phyloP scores from a whole-genome alignment of 2,797 vertebrate genomes.

The Tadarida brasiliensis region DNA sequence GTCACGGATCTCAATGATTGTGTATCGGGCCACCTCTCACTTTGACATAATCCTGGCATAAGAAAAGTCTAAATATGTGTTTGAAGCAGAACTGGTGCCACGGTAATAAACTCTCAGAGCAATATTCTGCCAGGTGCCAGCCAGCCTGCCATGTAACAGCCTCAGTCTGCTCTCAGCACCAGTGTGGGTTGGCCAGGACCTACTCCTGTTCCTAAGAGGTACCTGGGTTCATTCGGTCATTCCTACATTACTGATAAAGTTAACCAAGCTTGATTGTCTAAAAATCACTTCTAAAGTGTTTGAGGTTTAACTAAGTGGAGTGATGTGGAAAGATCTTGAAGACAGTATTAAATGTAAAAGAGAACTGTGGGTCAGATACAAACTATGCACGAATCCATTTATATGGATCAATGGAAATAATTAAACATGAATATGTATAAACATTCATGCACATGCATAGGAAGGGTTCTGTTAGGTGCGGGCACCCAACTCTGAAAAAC shows the following conservation, averaged over 20 bases:
- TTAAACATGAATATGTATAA: neutral
- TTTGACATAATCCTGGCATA: neutral
- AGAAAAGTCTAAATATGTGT: neutral
- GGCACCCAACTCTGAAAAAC: neutral
- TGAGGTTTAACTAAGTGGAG: neutral
- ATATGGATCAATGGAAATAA: neutral
- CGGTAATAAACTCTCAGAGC: neutral
- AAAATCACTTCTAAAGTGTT: slow-evolving; percentile 12
- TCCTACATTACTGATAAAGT: neutral
- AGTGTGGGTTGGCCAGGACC: fast-evolving
- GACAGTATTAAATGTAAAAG: neutral
- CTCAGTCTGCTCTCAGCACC: neutral
- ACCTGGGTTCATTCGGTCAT: neutral
- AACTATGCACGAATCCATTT: neutral
- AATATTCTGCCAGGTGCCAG: slow-evolving; percentile 11
- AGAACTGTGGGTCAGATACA: neutral
- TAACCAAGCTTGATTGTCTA: neutral
- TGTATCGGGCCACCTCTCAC: neutral
- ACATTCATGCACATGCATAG: neutral
- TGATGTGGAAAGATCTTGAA: neutral
- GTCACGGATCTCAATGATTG: neutral
- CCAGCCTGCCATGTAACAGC: neutral
- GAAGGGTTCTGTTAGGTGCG: neutral
- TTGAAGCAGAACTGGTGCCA: neutral
- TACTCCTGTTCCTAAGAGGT: neutral